Evolutionary conservation across 64 coral and sea anemone species (phyloP), one percentile per base, ranked within the genome.

Genomic region (Pocillopora verrucosa): DNA sequence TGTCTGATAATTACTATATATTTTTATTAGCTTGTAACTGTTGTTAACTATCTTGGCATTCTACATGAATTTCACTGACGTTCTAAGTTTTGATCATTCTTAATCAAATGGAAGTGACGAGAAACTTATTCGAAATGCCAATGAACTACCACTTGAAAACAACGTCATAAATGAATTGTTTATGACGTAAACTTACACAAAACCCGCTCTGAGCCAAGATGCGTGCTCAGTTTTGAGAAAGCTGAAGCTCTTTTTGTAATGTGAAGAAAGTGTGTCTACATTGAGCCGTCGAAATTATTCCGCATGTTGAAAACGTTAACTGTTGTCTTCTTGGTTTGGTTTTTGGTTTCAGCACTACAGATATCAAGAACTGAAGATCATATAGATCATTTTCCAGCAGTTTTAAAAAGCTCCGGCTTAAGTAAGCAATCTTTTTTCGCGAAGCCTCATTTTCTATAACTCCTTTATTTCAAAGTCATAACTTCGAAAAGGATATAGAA

Each of bases 151-250:
- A n/a, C 16, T 22, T 14, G 16, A 68, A 61, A 87, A 15, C 13
- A 38, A 30, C 56, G 80, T 84, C 80, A 84, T 84, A 22, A 80
- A 60, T 12, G 56, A 59, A 0, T 56, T 57, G 24, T 80, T 80
- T 5, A 80, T 80, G 57, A 80, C 77, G 77, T 60, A n/a, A 77
- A 75, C 11, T 51, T 37, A 10, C 15, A 34, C 25, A 35, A 36
- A 37, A 77, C 4, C 20, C 56, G 1, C 56, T 41, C 45, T 17
- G 11, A 1, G 5, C 17, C 37, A 15, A 51, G 11, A 77, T 77
- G 36, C 19, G 17, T 77, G 75, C 19, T 30, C 30, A 30, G 30
- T 51, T 77, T 51, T 7, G 7, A 1, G 10, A 36, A 77, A 77
- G 75, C 22, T 77, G 36, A 56, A 77, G 34, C 1, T 56, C 10